A percentile compares a stretch with the other conserved stretches of the same genome.
phyloP scores from a whole-genome alignment of 2,113 vertebrate genomes.

The Hydrolagus affinis region DNA sequence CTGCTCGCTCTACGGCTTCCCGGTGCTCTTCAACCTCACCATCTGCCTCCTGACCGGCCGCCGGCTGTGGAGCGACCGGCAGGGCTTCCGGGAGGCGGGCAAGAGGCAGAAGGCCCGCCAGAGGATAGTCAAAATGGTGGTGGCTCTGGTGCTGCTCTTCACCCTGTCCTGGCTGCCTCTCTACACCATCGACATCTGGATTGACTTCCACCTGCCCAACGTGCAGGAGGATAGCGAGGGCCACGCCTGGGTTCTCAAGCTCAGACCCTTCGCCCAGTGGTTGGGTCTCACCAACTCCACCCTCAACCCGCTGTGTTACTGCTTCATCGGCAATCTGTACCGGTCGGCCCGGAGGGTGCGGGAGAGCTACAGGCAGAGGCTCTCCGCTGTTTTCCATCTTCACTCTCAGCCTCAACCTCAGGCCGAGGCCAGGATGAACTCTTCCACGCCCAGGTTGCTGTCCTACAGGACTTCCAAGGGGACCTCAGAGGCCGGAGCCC shows the following conservation, averaged over 20 bases:
- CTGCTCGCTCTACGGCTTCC: slow-evolving; percentile 48
- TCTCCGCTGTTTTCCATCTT: slow-evolving; percentile 44
- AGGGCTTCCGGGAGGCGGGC: slow-evolving; percentile 39
- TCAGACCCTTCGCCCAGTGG: slow-evolving; percentile 52
- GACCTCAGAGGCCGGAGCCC: not conserved
- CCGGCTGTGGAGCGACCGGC: slow-evolving; percentile 42
- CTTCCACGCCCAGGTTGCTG: slow-evolving; percentile 31
- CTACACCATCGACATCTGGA: slow-evolving; percentile 52
- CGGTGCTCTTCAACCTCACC: slow-evolving; percentile 50
- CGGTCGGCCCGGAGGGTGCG: slow-evolving; percentile 48
- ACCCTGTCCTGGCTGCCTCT: slow-evolving; percentile 52
- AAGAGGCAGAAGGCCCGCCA: slow-evolving; percentile 45
- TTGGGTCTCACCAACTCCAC: slow-evolving; percentile 54
- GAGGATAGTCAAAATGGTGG: slow-evolving; percentile 53
- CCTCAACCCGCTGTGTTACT: slow-evolving; percentile 54
- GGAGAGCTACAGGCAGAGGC: slow-evolving; percentile 46
- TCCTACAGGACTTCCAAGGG: slow-evolving; percentile 32
- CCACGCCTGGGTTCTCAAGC: slow-evolving; percentile 48
- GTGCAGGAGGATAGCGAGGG: slow-evolving; percentile 34
- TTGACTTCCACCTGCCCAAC: slow-evolving; percentile 48
- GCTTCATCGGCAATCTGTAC: slow-evolving; percentile 52
- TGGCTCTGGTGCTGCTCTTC: slow-evolving; percentile 51
- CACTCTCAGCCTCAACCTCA: too few relatives aligned
- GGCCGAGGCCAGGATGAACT: slow-evolving; percentile 34
- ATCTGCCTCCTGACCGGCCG: slow-evolving; percentile 49